phyloP scores from a whole-genome alignment of 2,797 vertebrate species.

The Enteromius viviparus region DNA sequence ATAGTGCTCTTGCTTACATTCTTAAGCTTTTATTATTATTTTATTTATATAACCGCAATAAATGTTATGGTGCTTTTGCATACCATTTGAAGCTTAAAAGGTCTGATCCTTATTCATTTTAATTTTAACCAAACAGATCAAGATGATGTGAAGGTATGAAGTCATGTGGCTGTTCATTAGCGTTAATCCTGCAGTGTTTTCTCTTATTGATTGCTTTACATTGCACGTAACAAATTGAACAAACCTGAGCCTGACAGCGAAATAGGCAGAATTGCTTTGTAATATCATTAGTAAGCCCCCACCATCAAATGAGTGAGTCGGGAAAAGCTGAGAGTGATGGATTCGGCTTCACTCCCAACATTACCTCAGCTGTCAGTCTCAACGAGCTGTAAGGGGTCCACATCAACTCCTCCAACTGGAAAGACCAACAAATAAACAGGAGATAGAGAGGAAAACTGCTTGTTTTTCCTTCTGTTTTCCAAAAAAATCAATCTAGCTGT shows the following conservation, averaged over 20 bases:
- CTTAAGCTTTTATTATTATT: background rate
- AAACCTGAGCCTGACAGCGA: background rate
- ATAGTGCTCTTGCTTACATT: background rate
- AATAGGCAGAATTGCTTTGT: constrained; percentile 12
- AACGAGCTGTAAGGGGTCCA: constrained; percentile 45
- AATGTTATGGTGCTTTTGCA: background rate
- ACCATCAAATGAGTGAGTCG: constrained; percentile 2
- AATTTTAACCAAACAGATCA: background rate
- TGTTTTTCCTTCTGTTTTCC: constrained; percentile 8
- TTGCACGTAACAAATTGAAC: background rate
- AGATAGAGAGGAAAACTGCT: background rate
- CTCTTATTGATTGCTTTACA: constrained; percentile 19
- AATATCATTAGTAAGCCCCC: constrained; percentile 33
- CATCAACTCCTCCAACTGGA: constrained; percentile 54
- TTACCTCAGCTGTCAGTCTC: constrained; percentile 69
- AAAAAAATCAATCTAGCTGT: background rate
- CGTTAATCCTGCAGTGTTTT: background rate
- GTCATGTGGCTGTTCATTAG: background rate
- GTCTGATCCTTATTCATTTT: background rate
- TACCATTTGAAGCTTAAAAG: background rate
- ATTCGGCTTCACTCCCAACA: constrained; percentile 66
- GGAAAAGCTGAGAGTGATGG: constrained; percentile 64
- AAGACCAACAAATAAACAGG: constrained; percentile 45
- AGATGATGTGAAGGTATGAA: background rate
- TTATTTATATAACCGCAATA: background rate